These are phyloP conservation scores for Euspilapteryx auroguttella DNA, from an alignment of 2,888 invertebrate genomes.

Conservation along the genomic window DNA sequence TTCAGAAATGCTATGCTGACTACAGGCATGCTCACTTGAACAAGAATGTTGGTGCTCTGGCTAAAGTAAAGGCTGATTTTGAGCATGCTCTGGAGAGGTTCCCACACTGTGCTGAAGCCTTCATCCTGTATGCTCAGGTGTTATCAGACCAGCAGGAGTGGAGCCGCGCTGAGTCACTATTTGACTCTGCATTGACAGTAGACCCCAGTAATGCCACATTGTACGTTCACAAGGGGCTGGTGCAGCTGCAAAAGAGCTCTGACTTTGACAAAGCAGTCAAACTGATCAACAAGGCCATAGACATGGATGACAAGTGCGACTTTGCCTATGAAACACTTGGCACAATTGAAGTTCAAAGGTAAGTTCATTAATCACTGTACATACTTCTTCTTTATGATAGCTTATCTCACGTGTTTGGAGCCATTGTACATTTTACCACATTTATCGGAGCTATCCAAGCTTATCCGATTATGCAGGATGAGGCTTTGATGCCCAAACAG, in stretches of 20 bases:
- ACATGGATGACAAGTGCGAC: slow-evolving; percentile 89
- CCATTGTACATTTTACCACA: too few species aligned
- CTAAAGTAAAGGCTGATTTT: slow-evolving; percentile 72
- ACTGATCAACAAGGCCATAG: slow-evolving; percentile 79
- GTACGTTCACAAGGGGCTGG: slow-evolving; percentile 83
- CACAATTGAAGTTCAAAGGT: slow-evolving; percentile 92
- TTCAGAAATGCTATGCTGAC: slow-evolving; percentile 90
- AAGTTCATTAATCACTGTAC: slow-evolving; percentile 22
- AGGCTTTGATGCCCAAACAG: too few species aligned
- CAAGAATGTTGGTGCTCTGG: slow-evolving; percentile 63
- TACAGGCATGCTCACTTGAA: slow-evolving; percentile 71
- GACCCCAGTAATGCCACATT: slow-evolving; percentile 86
- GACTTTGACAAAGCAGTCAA: slow-evolving; percentile 78
- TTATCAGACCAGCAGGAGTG: slow-evolving; percentile 83
- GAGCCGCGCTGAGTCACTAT: slow-evolving; percentile 80
- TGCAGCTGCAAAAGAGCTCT: slow-evolving; percentile 83
- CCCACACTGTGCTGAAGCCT: slow-evolving; percentile 84
- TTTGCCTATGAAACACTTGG: slow-evolving; percentile 95
- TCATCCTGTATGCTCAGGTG: slow-evolving; percentile 88
- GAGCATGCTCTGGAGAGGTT: slow-evolving; percentile 76
- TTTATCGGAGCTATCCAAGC: too few species aligned
- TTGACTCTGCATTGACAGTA: slow-evolving; percentile 76
- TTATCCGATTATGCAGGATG: too few species aligned
- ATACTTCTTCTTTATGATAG: too few species aligned
- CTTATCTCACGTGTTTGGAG: too few species aligned